Evolutionary conservation across 2,113 vertebrate genomes (phyloP).

Genomic region (Alectura lathami): DNA sequence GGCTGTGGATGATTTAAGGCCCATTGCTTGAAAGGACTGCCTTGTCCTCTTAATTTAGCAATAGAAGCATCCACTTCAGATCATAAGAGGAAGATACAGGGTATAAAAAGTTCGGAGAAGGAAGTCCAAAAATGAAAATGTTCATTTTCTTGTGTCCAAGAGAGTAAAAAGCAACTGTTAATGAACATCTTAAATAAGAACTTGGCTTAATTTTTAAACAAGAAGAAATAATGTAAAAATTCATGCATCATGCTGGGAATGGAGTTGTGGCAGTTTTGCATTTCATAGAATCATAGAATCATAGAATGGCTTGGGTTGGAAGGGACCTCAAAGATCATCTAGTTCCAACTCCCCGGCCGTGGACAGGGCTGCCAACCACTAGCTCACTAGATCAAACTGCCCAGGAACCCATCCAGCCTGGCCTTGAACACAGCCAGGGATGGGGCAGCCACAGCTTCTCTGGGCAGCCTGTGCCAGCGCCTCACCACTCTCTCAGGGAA

Average conservation of each 20-base stretch:
- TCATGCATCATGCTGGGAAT: fast-evolving
- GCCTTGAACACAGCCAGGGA: no score
- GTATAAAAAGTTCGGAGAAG: not conserved
- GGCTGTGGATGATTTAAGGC: not conserved
- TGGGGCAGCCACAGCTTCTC: no score
- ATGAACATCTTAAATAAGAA: not conserved
- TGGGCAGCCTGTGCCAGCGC: no score
- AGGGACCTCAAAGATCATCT: no score
- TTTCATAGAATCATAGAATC: no score
- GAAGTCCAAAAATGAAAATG: not conserved
- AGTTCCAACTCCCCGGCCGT: no score
- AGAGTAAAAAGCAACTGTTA: not conserved
- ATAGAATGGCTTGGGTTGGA: no score
- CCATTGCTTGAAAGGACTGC: not conserved
- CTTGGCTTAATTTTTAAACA: not conserved
- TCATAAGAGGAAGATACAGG: not conserved
- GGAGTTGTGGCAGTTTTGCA: not conserved
- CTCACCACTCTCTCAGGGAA: no score
- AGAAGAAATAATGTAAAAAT: not conserved
- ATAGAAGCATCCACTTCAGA: not conserved
- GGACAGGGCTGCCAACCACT: no score
- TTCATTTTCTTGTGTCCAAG: not conserved
- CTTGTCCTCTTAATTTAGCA: not conserved
- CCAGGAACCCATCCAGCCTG: no score
- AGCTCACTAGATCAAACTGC: no score